A percentile compares a stretch with the other conserved stretches of the same genome.
Evolutionary conservation across 1,140 invertebrate genomes (phyloP).

Genomic region (Goniozus legneri): DNA sequence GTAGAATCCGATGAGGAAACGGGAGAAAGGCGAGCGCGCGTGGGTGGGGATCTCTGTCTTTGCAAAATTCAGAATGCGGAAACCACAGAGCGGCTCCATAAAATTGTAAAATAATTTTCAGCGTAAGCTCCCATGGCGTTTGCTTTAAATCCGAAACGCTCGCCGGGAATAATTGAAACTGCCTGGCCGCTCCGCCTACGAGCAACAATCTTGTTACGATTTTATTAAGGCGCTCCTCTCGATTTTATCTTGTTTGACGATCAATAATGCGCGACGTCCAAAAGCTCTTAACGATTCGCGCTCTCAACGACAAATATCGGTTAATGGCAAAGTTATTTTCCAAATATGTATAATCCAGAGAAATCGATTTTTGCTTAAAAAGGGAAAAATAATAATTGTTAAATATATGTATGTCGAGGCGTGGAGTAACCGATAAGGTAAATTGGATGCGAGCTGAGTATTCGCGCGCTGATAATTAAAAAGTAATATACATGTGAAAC

Average conservation of each 20-base stretch:
- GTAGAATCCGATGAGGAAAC: no score
- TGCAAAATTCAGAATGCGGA: constrained; percentile 26
- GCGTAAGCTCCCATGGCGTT: constrained; percentile 15
- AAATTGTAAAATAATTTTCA: constrained; percentile 28
- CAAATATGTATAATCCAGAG: no score
- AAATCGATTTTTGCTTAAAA: no score
- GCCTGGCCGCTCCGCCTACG: constrained; percentile 12
- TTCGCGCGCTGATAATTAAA: constrained; percentile 28
- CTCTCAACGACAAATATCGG: no score
- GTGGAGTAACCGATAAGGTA: no score
- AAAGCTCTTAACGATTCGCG: no score
- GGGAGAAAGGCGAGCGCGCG: constrained; percentile 2
- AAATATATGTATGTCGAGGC: no score
- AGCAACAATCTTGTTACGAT: constrained; percentile 24
- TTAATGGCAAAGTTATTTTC: no score
- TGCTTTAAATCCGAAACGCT: constrained; percentile 23
- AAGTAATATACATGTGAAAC: constrained; percentile 31
- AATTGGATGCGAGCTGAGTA: no score
- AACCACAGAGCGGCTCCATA: constrained; percentile 16
- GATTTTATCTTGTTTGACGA: constrained; percentile 25
- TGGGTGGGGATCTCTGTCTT: no score
- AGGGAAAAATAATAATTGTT: no score
- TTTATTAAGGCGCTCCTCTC: constrained; percentile 18
- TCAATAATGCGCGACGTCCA: constrained; percentile 21
- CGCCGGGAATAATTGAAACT: constrained; percentile 28